Conservation (phyloP, 1,140 invertebrate genomes). For the Pentalonia nigronervosa region DNA sequence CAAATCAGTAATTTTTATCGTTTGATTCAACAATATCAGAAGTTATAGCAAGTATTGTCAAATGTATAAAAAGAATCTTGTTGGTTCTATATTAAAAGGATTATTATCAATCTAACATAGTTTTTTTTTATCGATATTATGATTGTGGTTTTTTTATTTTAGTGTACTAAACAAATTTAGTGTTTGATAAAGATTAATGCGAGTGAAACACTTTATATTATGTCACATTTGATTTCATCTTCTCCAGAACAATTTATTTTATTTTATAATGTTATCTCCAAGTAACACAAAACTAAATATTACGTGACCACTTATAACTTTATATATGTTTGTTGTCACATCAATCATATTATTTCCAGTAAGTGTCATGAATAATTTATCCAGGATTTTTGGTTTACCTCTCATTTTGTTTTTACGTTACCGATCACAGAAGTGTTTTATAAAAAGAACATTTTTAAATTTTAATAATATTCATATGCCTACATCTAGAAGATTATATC, state of each 20-base stretch:
- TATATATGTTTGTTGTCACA: not conserved
- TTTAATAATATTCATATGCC: not conserved
- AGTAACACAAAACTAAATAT: not conserved
- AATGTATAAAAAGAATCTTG: too few species aligned
- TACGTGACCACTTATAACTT: not conserved
- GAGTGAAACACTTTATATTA: not conserved
- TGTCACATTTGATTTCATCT: not conserved
- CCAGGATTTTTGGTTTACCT: not conserved
- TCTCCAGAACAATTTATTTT: not conserved
- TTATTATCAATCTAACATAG: too few species aligned
- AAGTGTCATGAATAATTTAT: constrained; percentile 29
- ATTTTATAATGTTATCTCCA: constrained; percentile 29
- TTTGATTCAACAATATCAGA: too few species aligned
- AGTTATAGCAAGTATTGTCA: too few species aligned
- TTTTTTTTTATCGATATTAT: too few species aligned
- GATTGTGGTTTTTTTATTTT: too few species aligned
- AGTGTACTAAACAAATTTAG: not conserved
- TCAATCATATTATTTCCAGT: constrained; percentile 21
- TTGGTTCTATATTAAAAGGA: too few species aligned
- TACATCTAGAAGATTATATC: not conserved
- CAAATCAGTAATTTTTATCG: too few species aligned
- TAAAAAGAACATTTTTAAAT: not conserved
- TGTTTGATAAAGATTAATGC: not conserved
- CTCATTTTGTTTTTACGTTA: constrained; percentile 3
- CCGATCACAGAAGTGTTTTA: not conserved